A percentile compares a stretch with the other conserved stretches of the same genome.
Conservation (phyloP, 2,888 invertebrate species). For the Trachelus troglodyta region DNA sequence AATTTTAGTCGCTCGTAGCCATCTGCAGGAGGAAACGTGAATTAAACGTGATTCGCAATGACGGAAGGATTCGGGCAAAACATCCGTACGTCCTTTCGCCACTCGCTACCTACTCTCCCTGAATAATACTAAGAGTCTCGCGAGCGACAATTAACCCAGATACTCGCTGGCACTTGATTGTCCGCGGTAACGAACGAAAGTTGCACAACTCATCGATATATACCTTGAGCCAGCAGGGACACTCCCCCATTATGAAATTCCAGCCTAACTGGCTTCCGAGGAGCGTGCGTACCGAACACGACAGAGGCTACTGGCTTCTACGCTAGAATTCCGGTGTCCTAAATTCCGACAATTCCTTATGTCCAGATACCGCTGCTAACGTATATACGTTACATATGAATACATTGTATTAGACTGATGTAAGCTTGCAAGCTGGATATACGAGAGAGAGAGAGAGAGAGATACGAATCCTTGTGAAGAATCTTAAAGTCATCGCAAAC, state of each 20-base stretch:
- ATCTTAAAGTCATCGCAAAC: neutral
- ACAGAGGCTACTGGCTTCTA: neutral
- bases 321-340: slow-evolving; percentile 23
- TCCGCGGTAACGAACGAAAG: slow-evolving; percentile 35
- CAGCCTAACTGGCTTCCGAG: slow-evolving; percentile 45
- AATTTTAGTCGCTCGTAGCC: neutral
- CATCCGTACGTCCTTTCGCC: neutral
- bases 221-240: slow-evolving; percentile 17
- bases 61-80: neutral
- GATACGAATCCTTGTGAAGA: too few relatives aligned
- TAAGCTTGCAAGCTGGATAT: neutral
- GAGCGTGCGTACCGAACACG: neutral
- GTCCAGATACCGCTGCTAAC: slow-evolving; percentile 24
- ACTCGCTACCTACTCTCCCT: neutral
- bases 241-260: slow-evolving; percentile 42
- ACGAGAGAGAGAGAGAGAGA: neutral
- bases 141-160: slow-evolving; percentile 30
- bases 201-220: slow-evolving; percentile 38
- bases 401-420: neutral
- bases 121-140: neutral
- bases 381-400: slow-evolving; percentile 4
- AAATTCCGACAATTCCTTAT: slow-evolving; percentile 42
- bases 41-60: neutral
- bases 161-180: slow-evolving; percentile 27
- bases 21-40: neutral